Evolutionary conservation across 2,888 invertebrate genomes (phyloP), one percentile per base, ranked within the genome.

Genomic region (Protophormia terraenovae): DNA sequence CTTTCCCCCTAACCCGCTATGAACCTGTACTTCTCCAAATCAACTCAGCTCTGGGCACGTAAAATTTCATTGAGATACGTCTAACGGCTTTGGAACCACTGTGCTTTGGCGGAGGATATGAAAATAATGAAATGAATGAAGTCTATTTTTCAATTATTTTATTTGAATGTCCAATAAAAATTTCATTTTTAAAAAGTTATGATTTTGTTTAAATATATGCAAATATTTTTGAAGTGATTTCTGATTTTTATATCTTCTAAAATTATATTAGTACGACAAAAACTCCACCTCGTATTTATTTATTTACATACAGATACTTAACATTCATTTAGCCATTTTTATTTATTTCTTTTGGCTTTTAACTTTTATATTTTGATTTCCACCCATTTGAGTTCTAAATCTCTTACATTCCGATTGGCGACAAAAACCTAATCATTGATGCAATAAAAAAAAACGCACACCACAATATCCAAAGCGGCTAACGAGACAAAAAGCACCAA

Each of bases 341-440:
- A 22, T 75, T 69, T 32, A 0, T 0, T 16, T 32, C 50, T 50
- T 71, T 66, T 32, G 6, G 16, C 32, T n/a, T 24, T 64, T n/a
- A 29, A 41, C 16, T 66, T 35, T 7, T 27, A 19, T 27, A 47
- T 62, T 69, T 75, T 53, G 19, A 67, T 64, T 71, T 32, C 24
- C 71, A 71, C 47, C 35, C 62, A 64, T 76, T 78, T 47, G 32
- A 58, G 32, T 69, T 55, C 69, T 58, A 78, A 84, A 84, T 73
- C 67, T 77, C 71, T 53, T 81, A 69, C 78, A 86, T 87, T 87
- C 80, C 86, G 84, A 87, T 87, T 87, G 87, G 87, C 86, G 87
- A 87, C 86, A 87, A 87, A 87, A 86, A 86, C 80, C 86, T 82
- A 87, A 85, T 83, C 80, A 86, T 69, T 47, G 58, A 85, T 83